Conservation (phyloP, 2,797 vertebrate genomes). For the Jordanella pulchra region DNA sequence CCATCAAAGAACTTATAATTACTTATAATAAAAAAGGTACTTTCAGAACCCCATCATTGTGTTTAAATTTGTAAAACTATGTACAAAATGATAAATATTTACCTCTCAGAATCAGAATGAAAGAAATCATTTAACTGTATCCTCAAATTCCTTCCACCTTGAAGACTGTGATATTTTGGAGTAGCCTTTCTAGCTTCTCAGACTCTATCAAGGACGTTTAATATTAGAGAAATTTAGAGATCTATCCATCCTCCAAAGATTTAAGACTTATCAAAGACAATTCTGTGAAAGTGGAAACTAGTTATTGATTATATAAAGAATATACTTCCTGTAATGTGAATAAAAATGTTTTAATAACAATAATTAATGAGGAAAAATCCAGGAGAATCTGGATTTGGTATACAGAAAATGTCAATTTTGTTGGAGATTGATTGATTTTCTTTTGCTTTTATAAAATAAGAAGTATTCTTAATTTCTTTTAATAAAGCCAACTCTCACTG, state of each 20-base stretch:
- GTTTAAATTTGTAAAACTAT: too few relatives aligned
- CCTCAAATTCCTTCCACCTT: too few relatives aligned
- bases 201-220: too few relatives aligned
- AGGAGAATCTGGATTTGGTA: background rate
- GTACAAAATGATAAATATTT: too few relatives aligned
- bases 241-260: background rate
- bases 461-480: background rate
- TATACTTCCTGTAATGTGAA: background rate
- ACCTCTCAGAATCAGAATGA: too few relatives aligned
- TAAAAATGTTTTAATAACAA: background rate
- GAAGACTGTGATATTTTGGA: too few relatives aligned
- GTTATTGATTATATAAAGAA: background rate
- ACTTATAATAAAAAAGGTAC: too few relatives aligned
- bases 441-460: background rate
- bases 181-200: too few relatives aligned
- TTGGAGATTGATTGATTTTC: background rate
- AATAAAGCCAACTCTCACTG: slow-evolving; percentile 27
- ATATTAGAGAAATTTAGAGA: background rate
- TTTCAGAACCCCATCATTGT: too few relatives aligned
- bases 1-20: too few relatives aligned
- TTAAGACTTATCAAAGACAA: background rate
- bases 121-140: too few relatives aligned
- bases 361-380: background rate
- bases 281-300: background rate
- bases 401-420: background rate